Percentiles rank a stretch among this genome's conserved stretches.
phyloP scores from a whole-genome alignment of 2,797 vertebrate species.

The Sitta carolinensis region DNA sequence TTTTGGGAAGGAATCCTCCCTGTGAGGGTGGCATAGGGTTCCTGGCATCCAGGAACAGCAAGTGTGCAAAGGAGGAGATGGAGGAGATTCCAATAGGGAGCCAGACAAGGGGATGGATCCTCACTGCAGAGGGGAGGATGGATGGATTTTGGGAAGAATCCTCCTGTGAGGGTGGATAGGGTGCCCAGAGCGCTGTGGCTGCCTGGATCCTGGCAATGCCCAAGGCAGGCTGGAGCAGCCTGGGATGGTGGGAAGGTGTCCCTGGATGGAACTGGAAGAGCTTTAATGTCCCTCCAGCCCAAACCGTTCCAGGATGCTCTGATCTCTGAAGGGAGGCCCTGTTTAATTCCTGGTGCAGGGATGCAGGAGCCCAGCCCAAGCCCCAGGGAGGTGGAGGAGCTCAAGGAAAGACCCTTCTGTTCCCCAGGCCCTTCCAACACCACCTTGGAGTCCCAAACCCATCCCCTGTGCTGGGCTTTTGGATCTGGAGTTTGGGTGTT shows the following conservation, averaged over 20 bases:
- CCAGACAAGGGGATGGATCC: not conserved
- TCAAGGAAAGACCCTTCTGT: not conserved
- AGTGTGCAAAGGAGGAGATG: not conserved
- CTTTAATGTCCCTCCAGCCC: not conserved
- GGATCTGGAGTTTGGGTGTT: not conserved
- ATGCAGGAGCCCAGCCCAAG: not conserved
- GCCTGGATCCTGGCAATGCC: not conserved
- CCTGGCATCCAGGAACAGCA: not conserved
- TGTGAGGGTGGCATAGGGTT: not conserved
- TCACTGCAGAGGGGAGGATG: fast-evolving
- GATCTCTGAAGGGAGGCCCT: not conserved
- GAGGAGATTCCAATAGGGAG: not conserved
- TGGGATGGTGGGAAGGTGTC: not conserved
- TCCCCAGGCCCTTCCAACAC: not conserved
- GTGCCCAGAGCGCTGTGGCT: not conserved
- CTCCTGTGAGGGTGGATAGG: not conserved
- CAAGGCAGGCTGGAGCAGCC: not conserved
- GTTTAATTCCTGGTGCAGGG: not conserved
- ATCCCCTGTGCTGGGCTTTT: not conserved
- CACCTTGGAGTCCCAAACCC: not conserved
- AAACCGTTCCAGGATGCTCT: not conserved
- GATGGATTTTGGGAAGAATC: not conserved
- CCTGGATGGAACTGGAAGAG: not conserved
- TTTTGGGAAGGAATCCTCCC: not conserved
- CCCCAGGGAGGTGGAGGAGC: not conserved